Evolutionary conservation across 2,888 invertebrate genomes (phyloP), one percentile per base, ranked within the genome.

Genomic region (Eupithecia insigniata): DNA sequence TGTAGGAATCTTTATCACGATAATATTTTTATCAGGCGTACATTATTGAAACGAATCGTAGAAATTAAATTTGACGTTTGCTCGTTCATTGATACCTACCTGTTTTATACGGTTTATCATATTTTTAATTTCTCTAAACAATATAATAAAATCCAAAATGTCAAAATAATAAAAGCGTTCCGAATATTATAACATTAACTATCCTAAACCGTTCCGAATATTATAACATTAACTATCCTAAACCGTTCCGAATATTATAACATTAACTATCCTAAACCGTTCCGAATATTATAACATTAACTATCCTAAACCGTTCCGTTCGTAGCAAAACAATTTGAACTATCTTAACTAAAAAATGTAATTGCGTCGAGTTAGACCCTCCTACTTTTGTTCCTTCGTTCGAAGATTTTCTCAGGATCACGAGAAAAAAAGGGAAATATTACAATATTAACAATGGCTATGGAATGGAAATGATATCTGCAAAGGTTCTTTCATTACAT

Each of bases 31-130:
- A 62, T 62, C 34, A 34, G n/a, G 32, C 62, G 34, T 62, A 62
- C 30, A n/a, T 12, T 34, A 34, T 34, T 62, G 62, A 34, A 34
- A 62, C 62, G 32, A 62, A 62, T 34, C 62, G 62, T 62, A 3
- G 62, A 34, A 62, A 62, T 62, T 62, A 62, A 62, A 62, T 62
- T 62, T 34, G 62, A 62, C 62, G 62, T 22, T 30, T 12, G n/a
- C 22, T 62, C 7, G n/a, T 34, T 34, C 62, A 62, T 62, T 62
- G 30, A 34, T 22, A 34, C 32, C 32, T 58, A 58, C 1, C 28
- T 58, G 43, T 28, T 26, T 60, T 14, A 60, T 60, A 16, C 51
- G 22, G 18, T 51, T 51, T 51, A 51, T 51, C 22, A 51, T 22
- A 22, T 51, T 51, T 51, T 55, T 12, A 51, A 51, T 51, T n/a